A percentile compares a stretch with the other conserved stretches of the same genome.
Evolutionary conservation across 2,113 vertebrate genomes (phyloP).

Genomic region (Gymnobelideus leadbeateri): DNA sequence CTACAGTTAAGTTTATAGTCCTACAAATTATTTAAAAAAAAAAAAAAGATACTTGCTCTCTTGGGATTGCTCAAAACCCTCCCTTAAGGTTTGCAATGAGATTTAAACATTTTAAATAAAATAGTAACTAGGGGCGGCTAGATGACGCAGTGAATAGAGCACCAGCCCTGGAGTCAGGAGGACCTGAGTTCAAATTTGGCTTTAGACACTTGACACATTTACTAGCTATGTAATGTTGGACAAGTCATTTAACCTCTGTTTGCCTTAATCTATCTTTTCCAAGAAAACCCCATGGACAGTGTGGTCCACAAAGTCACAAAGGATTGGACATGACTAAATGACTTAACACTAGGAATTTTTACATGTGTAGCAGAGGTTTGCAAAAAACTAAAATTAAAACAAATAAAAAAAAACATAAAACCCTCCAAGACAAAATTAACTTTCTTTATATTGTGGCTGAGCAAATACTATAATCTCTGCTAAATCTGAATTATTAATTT

Average conservation of each 20-base stretch:
- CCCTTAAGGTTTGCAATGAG: neutral
- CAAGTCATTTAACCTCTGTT: no score
- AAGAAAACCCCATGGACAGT: no score
- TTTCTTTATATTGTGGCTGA: neutral
- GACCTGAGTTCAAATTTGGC: no score
- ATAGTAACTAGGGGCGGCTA: neutral
- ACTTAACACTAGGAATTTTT: neutral
- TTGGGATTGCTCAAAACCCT: neutral
- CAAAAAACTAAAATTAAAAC: neutral
- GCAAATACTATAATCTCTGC: neutral
- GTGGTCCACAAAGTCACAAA: no score
- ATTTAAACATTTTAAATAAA: neutral
- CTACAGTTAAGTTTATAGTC: constrained; percentile 15
- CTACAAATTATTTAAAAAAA: neutral
- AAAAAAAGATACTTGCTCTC: neutral
- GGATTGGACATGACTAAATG: no score
- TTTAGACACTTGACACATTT: no score
- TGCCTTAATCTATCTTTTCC: no score
- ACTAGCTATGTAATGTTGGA: no score
- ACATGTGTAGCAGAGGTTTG: neutral
- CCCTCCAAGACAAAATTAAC: neutral
- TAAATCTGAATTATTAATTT: constrained; percentile 26
- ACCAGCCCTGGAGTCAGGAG: no score
- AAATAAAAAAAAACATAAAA: neutral
- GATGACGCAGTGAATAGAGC: no score